Percentiles rank a stretch among this genome's conserved stretches.
Conservation (phyloP, 92 coral and sea anemone genomes). For the Heliopora coerulea region DNA sequence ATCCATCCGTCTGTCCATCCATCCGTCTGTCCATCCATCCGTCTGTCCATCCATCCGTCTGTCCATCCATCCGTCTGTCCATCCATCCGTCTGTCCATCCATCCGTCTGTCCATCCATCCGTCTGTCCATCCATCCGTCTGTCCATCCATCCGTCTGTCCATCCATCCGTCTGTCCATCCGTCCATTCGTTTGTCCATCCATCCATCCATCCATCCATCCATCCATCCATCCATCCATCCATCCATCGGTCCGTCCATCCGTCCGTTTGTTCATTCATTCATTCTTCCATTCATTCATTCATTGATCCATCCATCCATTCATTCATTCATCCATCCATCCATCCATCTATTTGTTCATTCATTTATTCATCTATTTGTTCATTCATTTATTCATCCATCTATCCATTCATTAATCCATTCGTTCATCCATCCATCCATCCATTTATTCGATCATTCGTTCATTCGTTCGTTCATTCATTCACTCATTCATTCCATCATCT, state of each 20-base stretch:
- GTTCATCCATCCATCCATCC: not conserved
- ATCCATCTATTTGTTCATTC: not conserved
- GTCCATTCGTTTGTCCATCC: not conserved
- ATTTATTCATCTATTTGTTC: not conserved
- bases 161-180: not conserved
- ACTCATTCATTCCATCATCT: too few relatives aligned
- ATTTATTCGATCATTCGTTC: not conserved
- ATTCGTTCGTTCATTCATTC: too few relatives aligned
- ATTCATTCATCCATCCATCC: not conserved
- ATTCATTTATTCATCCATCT: not conserved
- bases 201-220: too few relatives aligned
- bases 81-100: too few relatives aligned
- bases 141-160: not conserved
- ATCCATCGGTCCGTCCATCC: not conserved
- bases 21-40: not conserved
- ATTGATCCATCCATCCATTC: not conserved
- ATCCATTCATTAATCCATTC: not conserved
- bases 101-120: too few relatives aligned
- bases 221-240: not conserved
- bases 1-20: not conserved
- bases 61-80: not conserved
- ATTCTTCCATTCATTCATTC: not conserved
- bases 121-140: not conserved
- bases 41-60: not conserved
- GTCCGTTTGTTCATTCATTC: not conserved